These are phyloP conservation scores for Urocynchramus pylzowi DNA, from an alignment of 2,113 vertebrate genomes.

Conservation along the genomic window DNA sequence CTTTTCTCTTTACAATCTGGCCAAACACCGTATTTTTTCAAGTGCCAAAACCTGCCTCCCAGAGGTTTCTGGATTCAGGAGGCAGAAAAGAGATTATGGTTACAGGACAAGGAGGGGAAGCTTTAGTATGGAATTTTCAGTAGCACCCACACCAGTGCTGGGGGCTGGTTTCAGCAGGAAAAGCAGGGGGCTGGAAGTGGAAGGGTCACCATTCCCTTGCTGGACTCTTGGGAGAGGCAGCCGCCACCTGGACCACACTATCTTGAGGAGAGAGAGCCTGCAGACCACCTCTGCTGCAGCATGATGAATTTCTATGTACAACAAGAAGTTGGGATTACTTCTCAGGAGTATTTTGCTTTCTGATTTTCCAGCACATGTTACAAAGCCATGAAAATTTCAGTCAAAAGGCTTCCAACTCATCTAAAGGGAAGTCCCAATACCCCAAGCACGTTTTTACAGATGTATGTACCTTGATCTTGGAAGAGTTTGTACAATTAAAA, in stretches of 20 bases:
- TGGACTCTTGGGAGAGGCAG: not conserved
- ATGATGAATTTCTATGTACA: not conserved
- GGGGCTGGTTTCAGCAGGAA: not conserved
- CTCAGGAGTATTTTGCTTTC: not conserved
- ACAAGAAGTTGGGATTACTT: not conserved
- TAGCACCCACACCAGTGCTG: not conserved
- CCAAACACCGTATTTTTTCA: not conserved
- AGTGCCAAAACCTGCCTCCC: not conserved
- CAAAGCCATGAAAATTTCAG: not conserved
- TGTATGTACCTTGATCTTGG: not conserved
- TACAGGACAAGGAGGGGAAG: not conserved
- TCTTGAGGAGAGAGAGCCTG: not conserved
- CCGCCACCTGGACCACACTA: not conserved
- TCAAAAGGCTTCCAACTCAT: not conserved
- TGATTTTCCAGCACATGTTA: not conserved
- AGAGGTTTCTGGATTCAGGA: not conserved
- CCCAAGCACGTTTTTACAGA: not conserved
- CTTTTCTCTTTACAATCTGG: not conserved
- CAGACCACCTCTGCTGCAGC: rapidly evolving
- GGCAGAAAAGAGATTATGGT: not conserved
- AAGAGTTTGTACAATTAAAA: not conserved
- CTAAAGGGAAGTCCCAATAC: not conserved
- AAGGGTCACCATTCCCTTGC: not conserved
- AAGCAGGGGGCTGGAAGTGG: not conserved
- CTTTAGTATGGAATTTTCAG: not conserved